Conservation (phyloP, 2,113 vertebrate genomes). For the Diglossa brunneiventris region DNA sequence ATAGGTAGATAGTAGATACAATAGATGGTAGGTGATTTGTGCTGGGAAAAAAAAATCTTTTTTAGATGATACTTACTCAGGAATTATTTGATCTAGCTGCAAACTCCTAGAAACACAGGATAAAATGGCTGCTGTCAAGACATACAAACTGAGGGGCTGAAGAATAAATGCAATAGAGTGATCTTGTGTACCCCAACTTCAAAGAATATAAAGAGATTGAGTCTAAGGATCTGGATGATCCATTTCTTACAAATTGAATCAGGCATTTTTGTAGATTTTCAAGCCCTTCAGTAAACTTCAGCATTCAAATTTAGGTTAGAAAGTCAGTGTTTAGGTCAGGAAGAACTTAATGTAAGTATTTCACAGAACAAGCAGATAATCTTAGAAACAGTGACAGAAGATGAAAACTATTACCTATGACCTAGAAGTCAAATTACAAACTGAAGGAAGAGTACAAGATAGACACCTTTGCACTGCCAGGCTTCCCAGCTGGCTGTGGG, state of each 20-base stretch:
- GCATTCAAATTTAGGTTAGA: neutral
- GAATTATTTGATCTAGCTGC: neutral
- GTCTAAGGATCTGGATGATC: neutral
- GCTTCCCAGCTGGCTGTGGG: neutral
- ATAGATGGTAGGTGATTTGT: neutral
- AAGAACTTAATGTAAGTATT: neutral
- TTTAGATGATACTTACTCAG: neutral
- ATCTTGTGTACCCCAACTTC: neutral
- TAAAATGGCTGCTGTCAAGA: neutral
- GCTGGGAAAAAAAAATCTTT: neutral
- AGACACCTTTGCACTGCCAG: neutral
- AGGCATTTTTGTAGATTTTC: neutral
- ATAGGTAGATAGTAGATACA: too few relatives aligned
- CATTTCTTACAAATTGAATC: neutral
- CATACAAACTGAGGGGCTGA: neutral
- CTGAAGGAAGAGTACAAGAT: neutral
- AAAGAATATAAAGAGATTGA: neutral
- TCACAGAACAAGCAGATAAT: neutral
- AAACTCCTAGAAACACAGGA: neutral
- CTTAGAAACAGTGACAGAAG: neutral
- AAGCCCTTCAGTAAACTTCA: neutral
- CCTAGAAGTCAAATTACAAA: neutral
- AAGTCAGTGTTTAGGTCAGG: neutral
- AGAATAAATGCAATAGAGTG: neutral
- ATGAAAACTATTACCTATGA: neutral